Evolutionary conservation across 2,797 vertebrate genomes (phyloP).

Genomic region (Anniella stebbinsi): DNA sequence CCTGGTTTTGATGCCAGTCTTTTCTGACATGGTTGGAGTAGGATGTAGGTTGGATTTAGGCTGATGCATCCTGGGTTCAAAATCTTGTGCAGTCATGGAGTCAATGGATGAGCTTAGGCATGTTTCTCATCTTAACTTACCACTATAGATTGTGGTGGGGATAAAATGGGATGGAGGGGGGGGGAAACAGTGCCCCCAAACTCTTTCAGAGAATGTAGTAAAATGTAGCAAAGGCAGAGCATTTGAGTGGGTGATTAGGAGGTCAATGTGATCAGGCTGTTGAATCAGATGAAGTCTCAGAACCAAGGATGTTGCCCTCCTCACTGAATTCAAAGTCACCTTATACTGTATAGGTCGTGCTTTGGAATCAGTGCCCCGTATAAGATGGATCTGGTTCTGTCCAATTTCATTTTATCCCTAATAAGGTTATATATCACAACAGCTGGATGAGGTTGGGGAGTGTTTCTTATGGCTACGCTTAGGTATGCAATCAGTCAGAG

Average conservation of each 20-base stretch:
- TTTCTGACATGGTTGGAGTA: background rate
- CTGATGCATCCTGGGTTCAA: background rate
- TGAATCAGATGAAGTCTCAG: background rate
- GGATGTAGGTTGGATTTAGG: background rate
- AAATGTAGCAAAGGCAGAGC: background rate
- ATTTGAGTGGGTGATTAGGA: background rate
- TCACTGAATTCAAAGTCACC: background rate
- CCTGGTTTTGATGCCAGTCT: background rate
- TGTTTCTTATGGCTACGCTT: background rate
- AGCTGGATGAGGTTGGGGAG: constrained; percentile 1
- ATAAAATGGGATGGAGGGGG: background rate
- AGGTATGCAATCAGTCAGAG: background rate
- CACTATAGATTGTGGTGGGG: background rate
- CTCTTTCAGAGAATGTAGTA: background rate
- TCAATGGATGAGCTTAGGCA: background rate
- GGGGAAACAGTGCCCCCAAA: background rate
- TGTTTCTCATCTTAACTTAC: background rate
- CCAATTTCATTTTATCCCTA: constrained; percentile 21
- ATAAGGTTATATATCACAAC: constrained; percentile 23
- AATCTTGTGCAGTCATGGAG: background rate
- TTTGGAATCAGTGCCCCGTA: background rate
- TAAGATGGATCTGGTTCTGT: background rate
- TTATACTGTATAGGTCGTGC: background rate
- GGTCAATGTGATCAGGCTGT: background rate
- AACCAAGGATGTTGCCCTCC: background rate